Evolutionary conservation across 2,113 vertebrate genomes (phyloP).

Genomic region (Platichthys stellatus): DNA sequence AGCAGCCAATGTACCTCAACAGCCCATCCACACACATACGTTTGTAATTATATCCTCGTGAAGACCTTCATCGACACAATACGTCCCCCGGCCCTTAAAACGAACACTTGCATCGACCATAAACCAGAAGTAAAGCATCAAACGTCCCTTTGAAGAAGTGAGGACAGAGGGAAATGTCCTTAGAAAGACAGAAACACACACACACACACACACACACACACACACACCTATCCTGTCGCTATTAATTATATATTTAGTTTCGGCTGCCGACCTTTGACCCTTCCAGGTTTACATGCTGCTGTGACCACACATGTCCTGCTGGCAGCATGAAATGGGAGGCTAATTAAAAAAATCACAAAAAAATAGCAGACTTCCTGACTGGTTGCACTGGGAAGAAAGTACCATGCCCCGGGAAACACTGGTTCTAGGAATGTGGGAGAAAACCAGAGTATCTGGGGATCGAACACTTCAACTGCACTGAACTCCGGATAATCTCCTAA

Average conservation of each 20-base stretch:
- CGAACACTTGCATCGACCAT: slow-evolving; percentile 11
- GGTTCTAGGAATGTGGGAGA: too few relatives aligned
- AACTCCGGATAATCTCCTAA: too few relatives aligned
- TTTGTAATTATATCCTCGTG: slow-evolving; percentile 56
- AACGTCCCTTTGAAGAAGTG: slow-evolving; percentile 34
- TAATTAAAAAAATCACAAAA: slow-evolving; percentile 58
- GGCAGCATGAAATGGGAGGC: slow-evolving; percentile 52
- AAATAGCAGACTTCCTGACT: slow-evolving; percentile 35
- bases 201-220: neutral
- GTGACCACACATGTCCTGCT: slow-evolving; percentile 46
- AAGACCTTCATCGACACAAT: slow-evolving; percentile 43
- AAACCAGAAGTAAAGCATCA: slow-evolving; percentile 13
- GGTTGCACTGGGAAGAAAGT: neutral
- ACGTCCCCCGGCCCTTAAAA: slow-evolving; percentile 29
- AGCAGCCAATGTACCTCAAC: slow-evolving; percentile 55
- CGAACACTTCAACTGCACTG: too few relatives aligned
- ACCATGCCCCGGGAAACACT: neutral
- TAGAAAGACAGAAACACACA: too few relatives aligned
- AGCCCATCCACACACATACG: slow-evolving; percentile 33
- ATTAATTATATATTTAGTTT: slow-evolving; percentile 1
- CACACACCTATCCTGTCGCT: neutral
- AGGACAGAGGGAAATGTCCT: neutral
- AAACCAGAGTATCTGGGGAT: too few relatives aligned
- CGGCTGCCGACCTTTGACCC: slow-evolving; percentile 45
- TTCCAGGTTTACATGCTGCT: slow-evolving; percentile 29